Percentiles rank a stretch among this genome's conserved stretches.
phyloP scores from a whole-genome alignment of 2,888 invertebrate genomes.

The Branchellion lobata region DNA sequence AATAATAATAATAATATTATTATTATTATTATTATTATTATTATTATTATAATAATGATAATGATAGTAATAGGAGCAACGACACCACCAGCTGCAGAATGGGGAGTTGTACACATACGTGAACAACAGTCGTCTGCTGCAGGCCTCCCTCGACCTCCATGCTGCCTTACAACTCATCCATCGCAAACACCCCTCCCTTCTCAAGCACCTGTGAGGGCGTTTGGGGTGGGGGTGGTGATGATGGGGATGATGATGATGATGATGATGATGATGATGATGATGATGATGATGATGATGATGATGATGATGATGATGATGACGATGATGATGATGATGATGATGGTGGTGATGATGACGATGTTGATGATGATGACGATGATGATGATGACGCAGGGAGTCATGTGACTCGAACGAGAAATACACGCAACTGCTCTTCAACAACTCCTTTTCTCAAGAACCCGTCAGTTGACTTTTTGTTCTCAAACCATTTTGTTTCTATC shows the following conservation, averaged over 20 bases:
- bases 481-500: too few species aligned
- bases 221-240: neutral
- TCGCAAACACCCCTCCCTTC: neutral
- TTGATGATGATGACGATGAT: slow-evolving; percentile 32
- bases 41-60: neutral
- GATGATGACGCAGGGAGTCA: slow-evolving; percentile 11
- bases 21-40: neutral
- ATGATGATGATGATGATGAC: slow-evolving; percentile 34
- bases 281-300: slow-evolving; percentile 31
- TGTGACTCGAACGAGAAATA: neutral
- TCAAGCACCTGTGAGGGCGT: neutral
- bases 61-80: too few species aligned
- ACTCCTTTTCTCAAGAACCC: neutral
- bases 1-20: too few species aligned
- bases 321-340: slow-evolving; percentile 35
- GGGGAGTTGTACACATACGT: neutral
- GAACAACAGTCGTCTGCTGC: neutral
- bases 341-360: slow-evolving; percentile 33
- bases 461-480: neutral
- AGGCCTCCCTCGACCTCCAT: neutral
- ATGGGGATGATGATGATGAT: slow-evolving; percentile 14
- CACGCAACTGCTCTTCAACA: neutral
- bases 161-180: neutral
- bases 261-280: slow-evolving; percentile 9
- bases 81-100: neutral